Evolutionary conservation across 1,140 invertebrate genomes (phyloP), one percentile per base, ranked within the genome.

Genomic region (Sycophila sp.): DNA sequence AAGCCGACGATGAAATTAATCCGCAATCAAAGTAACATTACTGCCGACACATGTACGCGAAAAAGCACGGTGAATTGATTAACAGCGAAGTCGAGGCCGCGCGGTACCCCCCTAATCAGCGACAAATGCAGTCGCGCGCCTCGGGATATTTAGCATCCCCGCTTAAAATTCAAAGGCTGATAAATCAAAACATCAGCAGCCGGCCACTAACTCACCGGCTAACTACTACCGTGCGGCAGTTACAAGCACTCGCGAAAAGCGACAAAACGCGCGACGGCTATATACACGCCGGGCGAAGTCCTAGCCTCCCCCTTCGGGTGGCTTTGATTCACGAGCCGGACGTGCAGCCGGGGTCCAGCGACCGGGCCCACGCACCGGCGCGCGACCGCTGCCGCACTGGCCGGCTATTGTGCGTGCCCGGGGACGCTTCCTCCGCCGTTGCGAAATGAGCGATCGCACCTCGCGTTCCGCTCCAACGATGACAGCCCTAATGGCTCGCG

Each of bases 301-400:
- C 40, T 11, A 45, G 40, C 19, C 49, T 51, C 26, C 4, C 49
- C 15, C 26, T 19, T 6, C 53, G 30, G 15, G 53, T 15, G 34
- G 30, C 15, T 28, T 17, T 56, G 53, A 56, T 56, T 56, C 53
- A 56, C 53, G 53, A 56, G 13, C 53, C 30, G 53, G 53, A 56
- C 30, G 24, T 28, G n/a, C n/a, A n/a, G n/a, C n/a, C n/a, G n/a
- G n/a, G 53, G 53, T 56, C 53, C 53, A 56, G 40, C 19, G 40
- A 15, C n/a, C 40, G 13, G n/a, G 19, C 22, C 26, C 26, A 24
- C 26, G 24, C 47, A 51, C 2, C 51, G 51, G 40, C 17, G 40
- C 19, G 19, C n/a, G 19, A 45, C 15, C 6, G 40, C 40, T 19
- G 40, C n/a, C 0, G 40, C 40, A n/a, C n/a, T n/a, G n/a, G n/a